Base-by-base conservation (phyloP, 2,113 vertebrate species). In the Notothenia coriiceps region DNA sequence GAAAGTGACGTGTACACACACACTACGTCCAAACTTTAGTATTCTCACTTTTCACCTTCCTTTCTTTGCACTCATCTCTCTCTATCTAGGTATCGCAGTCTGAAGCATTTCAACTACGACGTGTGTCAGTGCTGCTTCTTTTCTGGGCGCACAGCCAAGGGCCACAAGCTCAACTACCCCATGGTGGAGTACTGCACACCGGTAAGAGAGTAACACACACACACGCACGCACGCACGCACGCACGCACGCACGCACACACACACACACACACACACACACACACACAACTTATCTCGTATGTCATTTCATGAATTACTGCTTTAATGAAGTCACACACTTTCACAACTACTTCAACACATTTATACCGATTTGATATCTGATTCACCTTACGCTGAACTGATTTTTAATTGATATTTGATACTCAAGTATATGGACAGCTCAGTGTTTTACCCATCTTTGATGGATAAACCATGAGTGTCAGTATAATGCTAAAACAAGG, bases 101-200 rank as follows among this genome's bases (percentile, higher is more conserved):
- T 99, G 94, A 99, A 99, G 93, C 98, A 99, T 94, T 99, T 99
- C 96, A 99, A 99, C 92, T 99, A 99, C 90, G 98, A 99, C 95
- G 98, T 99, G 96, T 99, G 98, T 96, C 98, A 99, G 96, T 99
- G 98, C 93, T 99, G 98, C 95, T 99, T 99, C 92, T 99, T 99
- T 95, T 99, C 98, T 73, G 98, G 98, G 54, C 97, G 98, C 43
- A 96, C 98, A 79, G 97, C 98, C 70, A 99, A 99, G 93, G 98
- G 98, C 88, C 98, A 99, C 93, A 99, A 99, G 94, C 98, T 99
- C 97, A 98, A 99, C 90, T 99, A 99, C 81, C 98, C 98, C 73
- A 99, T 99, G 98, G 98, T 99, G 54, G 98, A 99, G 88, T 99
- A 99, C 92, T 99, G 98, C 91, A 99, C 98, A 82, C 98, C 98